Base-by-base conservation (phyloP, 2,888 invertebrate genomes). In the Choristoneura rosaceana region DNA sequence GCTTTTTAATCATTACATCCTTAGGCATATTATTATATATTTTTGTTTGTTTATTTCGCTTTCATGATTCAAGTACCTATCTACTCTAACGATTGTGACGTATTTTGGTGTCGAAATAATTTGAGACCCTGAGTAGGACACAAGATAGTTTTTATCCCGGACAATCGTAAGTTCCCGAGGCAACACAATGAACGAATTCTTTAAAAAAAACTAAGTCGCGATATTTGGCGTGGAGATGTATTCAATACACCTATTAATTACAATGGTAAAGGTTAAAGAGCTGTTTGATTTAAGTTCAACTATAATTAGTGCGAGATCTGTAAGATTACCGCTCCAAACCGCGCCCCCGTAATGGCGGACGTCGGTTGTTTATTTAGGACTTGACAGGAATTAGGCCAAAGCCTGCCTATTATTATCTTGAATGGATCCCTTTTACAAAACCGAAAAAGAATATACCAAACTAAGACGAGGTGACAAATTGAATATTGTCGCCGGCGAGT, bases 301-400 rank as follows among this genome's bases (percentile, higher is more conserved):
- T 88, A 87, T 87, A 91, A 90, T 91, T 92, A 89, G 87, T 83
- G 81, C 85, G 87, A 89, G 89, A 90, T 92, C 89, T 89, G 79
- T 81, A 87, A 92, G 92, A 92, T 92, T 90, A 92, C 87, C 83
- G 86, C 88, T 88, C 88, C 87, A 86, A 84, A 81, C 82, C 83
- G 79, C 81, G 85, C 81, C 83, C 81, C 83, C 82, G 82, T 83
- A 82, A 86, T 82, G 82, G 83, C 81, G 83, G 84, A 81, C 82
- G 82, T 82, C 81, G 80, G 77, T 76, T 92, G 93, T 92, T 91
- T 88, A 88, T 86, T 91, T 93, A 93, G 93, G 93, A 90, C 87
- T 85, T 86, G 84, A 83, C 84, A 85, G 83, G 88, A 87, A 88
- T 90, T 88, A 88, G 84, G 82, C 80, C 76, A 82, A 86, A 82